Percentiles rank a stretch among this genome's conserved stretches.
These are phyloP conservation scores for Zoanthus sociatus DNA, from an alignment of 92 coral and sea anemone species.

Conservation along the genomic window DNA sequence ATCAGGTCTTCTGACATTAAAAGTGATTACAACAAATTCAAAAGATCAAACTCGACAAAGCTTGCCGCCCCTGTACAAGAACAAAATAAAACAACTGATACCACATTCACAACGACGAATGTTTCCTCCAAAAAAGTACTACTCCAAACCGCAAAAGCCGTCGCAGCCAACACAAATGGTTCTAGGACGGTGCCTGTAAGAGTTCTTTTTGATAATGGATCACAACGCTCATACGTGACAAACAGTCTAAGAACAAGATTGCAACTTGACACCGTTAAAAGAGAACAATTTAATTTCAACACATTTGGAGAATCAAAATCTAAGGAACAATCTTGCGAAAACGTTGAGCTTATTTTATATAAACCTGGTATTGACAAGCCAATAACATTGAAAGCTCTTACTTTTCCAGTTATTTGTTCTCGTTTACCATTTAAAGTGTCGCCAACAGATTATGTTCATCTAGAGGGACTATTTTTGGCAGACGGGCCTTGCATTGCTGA, in stretches of 20 bases:
- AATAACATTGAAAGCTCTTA: background rate
- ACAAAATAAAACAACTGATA: background rate
- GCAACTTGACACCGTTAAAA: too few species aligned
- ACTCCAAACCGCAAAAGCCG: slow-evolving; percentile 42
- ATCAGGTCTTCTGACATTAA: background rate
- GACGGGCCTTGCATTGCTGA: too few species aligned
- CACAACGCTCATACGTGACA: too few species aligned
- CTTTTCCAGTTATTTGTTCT: too few species aligned
- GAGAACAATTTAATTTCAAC: too few species aligned
- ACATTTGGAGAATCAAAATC: background rate
- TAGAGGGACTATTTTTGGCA: too few species aligned
- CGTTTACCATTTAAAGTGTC: background rate
- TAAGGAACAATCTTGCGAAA: slow-evolving; percentile 6
- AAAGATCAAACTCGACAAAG: slow-evolving; percentile 14
- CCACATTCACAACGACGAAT: slow-evolving; percentile 25
- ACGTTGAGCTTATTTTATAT: background rate
- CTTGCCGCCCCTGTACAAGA: slow-evolving; percentile 28
- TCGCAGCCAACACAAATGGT: too few species aligned
- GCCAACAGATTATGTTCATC: too few species aligned
- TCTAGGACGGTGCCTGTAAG: too few species aligned
- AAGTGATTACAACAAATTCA: background rate
- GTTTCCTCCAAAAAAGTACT: slow-evolving; percentile 24
- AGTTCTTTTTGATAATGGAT: too few species aligned
- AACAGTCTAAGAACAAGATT: too few species aligned
- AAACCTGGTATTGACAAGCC: background rate